A percentile compares a stretch with the other conserved stretches of the same genome.
These are phyloP conservation scores for Beris chalybata DNA, from an alignment of 2,888 invertebrate genomes.

Conservation along the genomic window DNA sequence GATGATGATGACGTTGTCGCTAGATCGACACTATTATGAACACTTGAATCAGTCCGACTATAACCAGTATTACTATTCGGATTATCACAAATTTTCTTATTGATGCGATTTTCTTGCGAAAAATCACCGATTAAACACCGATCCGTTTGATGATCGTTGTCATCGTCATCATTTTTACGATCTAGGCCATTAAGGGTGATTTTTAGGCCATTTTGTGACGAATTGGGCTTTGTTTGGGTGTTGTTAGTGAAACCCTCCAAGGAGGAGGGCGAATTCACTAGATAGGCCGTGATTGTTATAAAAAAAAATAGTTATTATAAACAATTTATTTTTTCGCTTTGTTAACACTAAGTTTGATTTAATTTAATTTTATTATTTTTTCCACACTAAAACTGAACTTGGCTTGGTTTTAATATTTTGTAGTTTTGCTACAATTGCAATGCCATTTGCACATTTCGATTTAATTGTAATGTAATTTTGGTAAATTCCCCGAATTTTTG, in stretches of 20 bases:
- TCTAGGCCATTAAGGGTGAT: not conserved
- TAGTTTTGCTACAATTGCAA: too few relatives aligned
- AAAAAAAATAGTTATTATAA: not conserved
- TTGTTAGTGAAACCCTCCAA: conserved; percentile 41
- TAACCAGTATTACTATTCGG: conserved; percentile 25
- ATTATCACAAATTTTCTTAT: conserved; percentile 9
- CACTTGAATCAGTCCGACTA: conserved; percentile 29
- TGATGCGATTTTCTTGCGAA: not conserved
- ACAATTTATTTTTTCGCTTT: not conserved
- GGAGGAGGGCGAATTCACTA: conserved; percentile 42
- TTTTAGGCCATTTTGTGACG: too few relatives aligned
- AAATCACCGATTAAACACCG: conserved; percentile 13
- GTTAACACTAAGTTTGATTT: not conserved
- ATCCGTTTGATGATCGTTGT: not conserved
- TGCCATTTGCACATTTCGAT: too few relatives aligned
- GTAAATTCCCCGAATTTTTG: too few relatives aligned
- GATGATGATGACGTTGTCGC: conserved; percentile 7
- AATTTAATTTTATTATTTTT: too few relatives aligned
- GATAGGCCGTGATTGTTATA: conserved; percentile 40
- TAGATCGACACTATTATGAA: conserved; percentile 10
- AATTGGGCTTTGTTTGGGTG: not conserved
- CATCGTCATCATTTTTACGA: not conserved
- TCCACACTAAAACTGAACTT: too few relatives aligned
- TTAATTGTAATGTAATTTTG: too few relatives aligned
- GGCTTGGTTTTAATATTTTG: too few relatives aligned